Evolutionary conservation across 1,140 invertebrate species (phyloP).

Genomic region (Aleiodes sp.): DNA sequence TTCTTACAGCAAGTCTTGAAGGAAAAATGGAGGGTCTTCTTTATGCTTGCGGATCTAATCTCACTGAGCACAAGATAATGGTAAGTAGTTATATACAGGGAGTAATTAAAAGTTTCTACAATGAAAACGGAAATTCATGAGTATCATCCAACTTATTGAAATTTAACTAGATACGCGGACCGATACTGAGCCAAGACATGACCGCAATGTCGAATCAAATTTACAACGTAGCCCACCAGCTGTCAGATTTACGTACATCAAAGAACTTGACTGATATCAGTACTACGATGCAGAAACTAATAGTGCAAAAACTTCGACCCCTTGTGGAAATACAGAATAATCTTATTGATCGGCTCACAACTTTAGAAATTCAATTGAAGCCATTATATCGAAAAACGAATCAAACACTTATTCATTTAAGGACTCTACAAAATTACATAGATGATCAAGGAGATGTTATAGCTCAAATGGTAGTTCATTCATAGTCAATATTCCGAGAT

Average conservation of each 20-base stretch:
- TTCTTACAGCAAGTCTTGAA: conserved; percentile 70
- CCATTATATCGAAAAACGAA: conserved; percentile 76
- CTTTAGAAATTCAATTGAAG: conserved; percentile 75
- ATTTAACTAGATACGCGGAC: conserved; percentile 64
- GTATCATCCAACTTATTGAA: not conserved
- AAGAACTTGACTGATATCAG: conserved; percentile 73
- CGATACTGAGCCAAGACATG: conserved; percentile 77
- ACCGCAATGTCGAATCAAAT: conserved; percentile 78
- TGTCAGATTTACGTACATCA: conserved; percentile 74
- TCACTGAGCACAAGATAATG: conserved; percentile 72
- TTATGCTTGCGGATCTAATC: conserved; percentile 72
- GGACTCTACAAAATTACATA: conserved; percentile 78
- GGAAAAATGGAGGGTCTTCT: conserved; percentile 72
- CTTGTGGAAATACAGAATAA: conserved; percentile 76
- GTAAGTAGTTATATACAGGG: conserved; percentile 36
- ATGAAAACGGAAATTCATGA: not conserved
- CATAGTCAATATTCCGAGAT: no score
- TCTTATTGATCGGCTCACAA: conserved; percentile 78
- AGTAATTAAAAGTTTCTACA: not conserved
- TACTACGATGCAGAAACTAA: conserved; percentile 71
- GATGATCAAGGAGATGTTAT: conserved; percentile 78
- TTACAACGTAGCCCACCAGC: conserved; percentile 76
- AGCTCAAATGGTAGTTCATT: conserved; percentile 72
- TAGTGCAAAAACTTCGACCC: conserved; percentile 72
- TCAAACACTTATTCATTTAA: conserved; percentile 76